Base-by-base conservation (phyloP, 23 tunicate genomes). In the Oikopleura dioica region DNA sequence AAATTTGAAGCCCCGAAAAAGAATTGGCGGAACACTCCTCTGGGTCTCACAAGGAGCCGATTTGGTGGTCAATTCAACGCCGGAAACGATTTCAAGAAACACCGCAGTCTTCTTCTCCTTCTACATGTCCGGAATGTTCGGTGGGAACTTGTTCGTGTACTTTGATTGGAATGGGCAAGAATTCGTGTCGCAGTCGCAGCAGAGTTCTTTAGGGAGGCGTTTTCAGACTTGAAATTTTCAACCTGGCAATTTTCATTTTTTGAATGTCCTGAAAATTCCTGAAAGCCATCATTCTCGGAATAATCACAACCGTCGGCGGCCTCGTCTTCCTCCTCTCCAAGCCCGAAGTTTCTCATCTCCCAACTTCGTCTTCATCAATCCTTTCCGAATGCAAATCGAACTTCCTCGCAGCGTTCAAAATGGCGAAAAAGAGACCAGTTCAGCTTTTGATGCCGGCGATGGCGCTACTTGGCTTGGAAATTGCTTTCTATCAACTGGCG, bases 41-140 rank as follows among this genome's bases (percentile, higher is more conserved):
- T 63, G 72, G 72, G 26, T 63, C 2, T 23, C 72, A 2, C 72
- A 63, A 31, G 72, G 72, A 16, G 30, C 72, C 29, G 72, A 63
- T 2, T 63, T 63, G 33, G 72, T 63, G 29, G 4, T 63, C 16
- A 63, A 63, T 63, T 63, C 72, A 31, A 63, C 72, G 4, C 29
- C 29, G 26, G 26, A 28, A 63, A 63, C 72, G 5, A 63, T 63
- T 23, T 23, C 16, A 12, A 24, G 72, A 63, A 63, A 63, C 33
- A 12, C 72, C 5, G 72, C 72, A 63, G 26, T 63, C 2, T 63
- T 63, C 72, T 63, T 23, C 30, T 23, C 26, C 29, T 2, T 63
- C 2, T 63, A 63, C 33, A 63, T 63, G 72, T 63, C 72, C 29
- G 72, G 72, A 21, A 63, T 23, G 16, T 28, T 63, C 16, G 2